phyloP scores from a whole-genome alignment of 2,888 invertebrate species.

The Athripsodes cinereus region DNA sequence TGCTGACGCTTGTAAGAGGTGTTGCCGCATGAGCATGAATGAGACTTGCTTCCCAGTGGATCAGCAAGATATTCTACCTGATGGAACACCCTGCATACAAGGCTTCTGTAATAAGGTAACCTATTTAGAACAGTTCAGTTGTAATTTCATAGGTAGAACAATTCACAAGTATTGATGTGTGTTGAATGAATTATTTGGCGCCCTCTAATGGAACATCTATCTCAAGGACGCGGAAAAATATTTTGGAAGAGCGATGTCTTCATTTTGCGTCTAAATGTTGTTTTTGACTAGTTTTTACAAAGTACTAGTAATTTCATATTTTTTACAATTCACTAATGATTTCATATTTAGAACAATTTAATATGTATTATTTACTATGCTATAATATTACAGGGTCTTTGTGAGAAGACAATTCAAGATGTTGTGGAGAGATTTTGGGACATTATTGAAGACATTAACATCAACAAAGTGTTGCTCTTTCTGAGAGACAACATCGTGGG shows the following conservation, averaged over 20 bases:
- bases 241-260: too few relatives aligned
- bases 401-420: slow-evolving; percentile 91
- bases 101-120: slow-evolving; percentile 89
- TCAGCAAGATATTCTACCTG: slow-evolving; percentile 80
- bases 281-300: too few relatives aligned
- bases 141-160: neutral
- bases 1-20: slow-evolving; percentile 87
- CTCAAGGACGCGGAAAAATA: too few relatives aligned
- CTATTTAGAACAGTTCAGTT: neutral
- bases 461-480: slow-evolving; percentile 84
- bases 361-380: too few relatives aligned
- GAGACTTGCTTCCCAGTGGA: slow-evolving; percentile 89
- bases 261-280: too few relatives aligned
- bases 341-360: too few relatives aligned
- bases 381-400: slow-evolving; percentile 69
- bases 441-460: slow-evolving; percentile 94
- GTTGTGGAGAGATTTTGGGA: slow-evolving; percentile 96
- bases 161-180: too few relatives aligned
- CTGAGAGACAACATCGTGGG: slow-evolving; percentile 91
- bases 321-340: neutral
- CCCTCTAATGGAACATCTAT: too few relatives aligned
- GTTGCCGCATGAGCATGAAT: slow-evolving; percentile 86
- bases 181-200: too few relatives aligned
- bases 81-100: slow-evolving; percentile 94
- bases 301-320: too few relatives aligned